These are phyloP conservation scores for Magallana angulata DNA, from an alignment of 1,140 invertebrate species.

Conservation along the genomic window DNA sequence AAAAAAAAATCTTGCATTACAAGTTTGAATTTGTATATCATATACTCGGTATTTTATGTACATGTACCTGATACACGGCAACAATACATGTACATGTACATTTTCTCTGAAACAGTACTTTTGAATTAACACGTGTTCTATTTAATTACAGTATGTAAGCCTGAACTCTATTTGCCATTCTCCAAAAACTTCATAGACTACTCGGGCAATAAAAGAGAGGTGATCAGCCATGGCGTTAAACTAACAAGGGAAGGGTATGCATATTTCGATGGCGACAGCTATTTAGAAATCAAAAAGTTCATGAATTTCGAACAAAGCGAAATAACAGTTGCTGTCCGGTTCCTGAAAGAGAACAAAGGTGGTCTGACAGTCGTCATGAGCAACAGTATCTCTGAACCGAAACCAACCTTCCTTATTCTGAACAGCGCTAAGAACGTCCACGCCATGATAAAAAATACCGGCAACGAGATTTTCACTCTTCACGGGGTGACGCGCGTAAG, in stretches of 20 bases:
- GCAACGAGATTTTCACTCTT: background rate
- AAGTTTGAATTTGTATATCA: background rate
- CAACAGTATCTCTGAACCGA: background rate
- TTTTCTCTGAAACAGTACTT: no score
- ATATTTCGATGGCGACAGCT: constrained; percentile 42
- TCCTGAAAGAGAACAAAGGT: background rate
- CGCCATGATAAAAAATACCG: background rate
- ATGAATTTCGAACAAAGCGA: background rate
- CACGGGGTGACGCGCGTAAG: background rate
- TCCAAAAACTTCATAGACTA: background rate
- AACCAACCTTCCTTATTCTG: constrained; percentile 10
- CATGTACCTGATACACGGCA: no score
- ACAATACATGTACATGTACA: no score
- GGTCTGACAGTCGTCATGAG: background rate
- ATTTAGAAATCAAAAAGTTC: constrained; percentile 8
- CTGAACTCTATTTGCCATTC: constrained; percentile 39
- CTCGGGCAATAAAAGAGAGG: constrained; percentile 28
- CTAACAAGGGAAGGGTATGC: constrained; percentile 15
- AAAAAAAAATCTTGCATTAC: background rate
- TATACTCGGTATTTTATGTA: background rate
- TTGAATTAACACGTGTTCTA: background rate
- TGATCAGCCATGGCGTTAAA: constrained; percentile 26
- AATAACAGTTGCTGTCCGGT: background rate
- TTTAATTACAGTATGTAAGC: constrained; percentile 26
- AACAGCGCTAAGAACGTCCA: background rate